Base-by-base conservation (phyloP, 2,797 vertebrate species). In the Amblyraja radiata region DNA sequence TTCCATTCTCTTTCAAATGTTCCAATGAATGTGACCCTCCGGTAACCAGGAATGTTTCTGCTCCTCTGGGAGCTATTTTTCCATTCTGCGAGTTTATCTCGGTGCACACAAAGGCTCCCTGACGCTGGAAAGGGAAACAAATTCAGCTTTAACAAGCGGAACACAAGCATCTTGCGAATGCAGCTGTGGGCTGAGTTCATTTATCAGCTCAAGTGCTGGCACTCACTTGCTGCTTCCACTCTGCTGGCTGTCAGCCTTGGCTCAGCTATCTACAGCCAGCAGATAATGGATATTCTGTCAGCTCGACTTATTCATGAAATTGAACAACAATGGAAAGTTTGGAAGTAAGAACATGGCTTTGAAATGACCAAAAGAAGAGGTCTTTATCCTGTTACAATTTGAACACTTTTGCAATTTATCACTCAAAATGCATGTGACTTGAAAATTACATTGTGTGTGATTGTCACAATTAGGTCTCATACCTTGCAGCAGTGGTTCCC, bases 101-200 rank as follows among this genome's bases (percentile, higher is more conserved):
- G 93, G 90, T 95, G 94, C 95, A 95, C 94, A 96, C 94, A 95
- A 97, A 96, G 94, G 94, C 94, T 96, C 96, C 96, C 63, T 95
- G 95, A 95, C 94, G 0, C 96, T 97, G 95, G 94, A 95, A 95
- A 95, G 94, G 96, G 96, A 96, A 65, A 96, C 94, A 95, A 94
- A 95, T 94, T 94, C 95, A 95, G 96, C 94, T 94, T 96, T 96
- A 96, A 95, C 94, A 94, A 95, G 94, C 93, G 94, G 93, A 94
- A 94, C 93, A 94, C 46, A 88, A 94, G 94, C 94, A 93, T 93
- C 93, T 94, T 93, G 76, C 93, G 94, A 94, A 95, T 93, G 94
- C 95, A 96, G 95, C 96, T 97, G 95, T 80, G 94, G 94, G 93
- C 94, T 94, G 94, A 96, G 95, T 95, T 96, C 94, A 94, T 96